These are phyloP conservation scores for Proteles cristata DNA, from an alignment of 2,113 vertebrate species.

Conservation along the genomic window DNA sequence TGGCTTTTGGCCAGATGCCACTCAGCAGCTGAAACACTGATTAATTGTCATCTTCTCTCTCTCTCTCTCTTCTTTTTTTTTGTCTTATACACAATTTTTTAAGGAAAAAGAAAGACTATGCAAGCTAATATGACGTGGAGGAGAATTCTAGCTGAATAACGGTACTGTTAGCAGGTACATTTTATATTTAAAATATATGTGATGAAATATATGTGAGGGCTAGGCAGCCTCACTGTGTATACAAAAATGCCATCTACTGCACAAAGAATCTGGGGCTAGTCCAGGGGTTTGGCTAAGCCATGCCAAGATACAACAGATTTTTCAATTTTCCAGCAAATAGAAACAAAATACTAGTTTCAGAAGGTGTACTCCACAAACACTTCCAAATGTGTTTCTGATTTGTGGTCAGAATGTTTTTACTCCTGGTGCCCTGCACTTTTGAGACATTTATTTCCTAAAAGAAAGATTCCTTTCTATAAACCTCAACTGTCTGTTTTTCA, in stretches of 20 bases:
- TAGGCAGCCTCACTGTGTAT: constrained; percentile 62
- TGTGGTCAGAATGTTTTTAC: constrained; percentile 94
- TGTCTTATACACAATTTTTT: constrained; percentile 50
- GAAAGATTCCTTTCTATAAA: constrained; percentile 90
- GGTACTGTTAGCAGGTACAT: constrained; percentile 83
- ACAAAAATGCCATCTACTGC: constrained; percentile 75
- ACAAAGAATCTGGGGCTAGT: constrained; percentile 81
- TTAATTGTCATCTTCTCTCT: constrained; percentile 85
- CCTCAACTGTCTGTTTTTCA: constrained; percentile 94
- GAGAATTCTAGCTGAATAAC: constrained; percentile 36
- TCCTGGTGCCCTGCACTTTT: constrained; percentile 88
- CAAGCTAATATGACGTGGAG: constrained; percentile 83
- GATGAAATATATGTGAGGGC: constrained; percentile 74
- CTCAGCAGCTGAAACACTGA: constrained; percentile 82
- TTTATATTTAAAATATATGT: constrained; percentile 81
- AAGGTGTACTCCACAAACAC: constrained; percentile 83
- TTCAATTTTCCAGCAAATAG: constrained; percentile 88
- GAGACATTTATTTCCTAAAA: constrained; percentile 89
- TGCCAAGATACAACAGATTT: constrained; percentile 90
- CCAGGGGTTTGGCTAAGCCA: constrained; percentile 79
- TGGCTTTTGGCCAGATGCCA: constrained; percentile 90
- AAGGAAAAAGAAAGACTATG: constrained; percentile 77
- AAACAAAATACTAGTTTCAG: constrained; percentile 88
- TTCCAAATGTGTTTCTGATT: constrained; percentile 90
- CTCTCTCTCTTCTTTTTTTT: not conserved